Conservation (phyloP, 2,797 vertebrate genomes). For the Cottoperca gobio region DNA sequence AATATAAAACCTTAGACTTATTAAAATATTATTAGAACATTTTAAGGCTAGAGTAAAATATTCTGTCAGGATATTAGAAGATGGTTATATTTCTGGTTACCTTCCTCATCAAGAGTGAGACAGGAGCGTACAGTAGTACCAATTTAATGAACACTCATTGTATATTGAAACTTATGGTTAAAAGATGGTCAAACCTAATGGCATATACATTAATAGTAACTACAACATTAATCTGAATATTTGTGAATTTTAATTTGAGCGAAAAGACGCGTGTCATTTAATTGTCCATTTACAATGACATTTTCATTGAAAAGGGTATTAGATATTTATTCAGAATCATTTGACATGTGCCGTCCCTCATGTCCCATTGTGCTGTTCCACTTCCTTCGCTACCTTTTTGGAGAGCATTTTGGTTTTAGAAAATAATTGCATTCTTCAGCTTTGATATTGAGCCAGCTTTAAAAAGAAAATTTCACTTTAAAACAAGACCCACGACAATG, state of each 20-base stretch:
- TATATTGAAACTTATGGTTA: slow-evolving; percentile 5
- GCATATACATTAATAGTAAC: slow-evolving; percentile 3
- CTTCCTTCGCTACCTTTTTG: slow-evolving; percentile 17
- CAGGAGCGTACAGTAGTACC: background rate
- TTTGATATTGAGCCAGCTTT: slow-evolving; percentile 45
- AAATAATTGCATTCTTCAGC: slow-evolving; percentile 49
- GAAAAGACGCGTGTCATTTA: background rate
- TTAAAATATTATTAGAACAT: background rate
- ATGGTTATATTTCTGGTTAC: background rate
- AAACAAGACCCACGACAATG: slow-evolving; percentile 40
- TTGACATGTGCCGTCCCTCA: background rate
- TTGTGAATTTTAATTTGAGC: slow-evolving; percentile 2
- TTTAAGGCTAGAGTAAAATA: background rate
- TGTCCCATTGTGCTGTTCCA: slow-evolving; percentile 36
- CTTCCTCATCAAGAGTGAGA: background rate
- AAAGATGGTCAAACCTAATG: background rate
- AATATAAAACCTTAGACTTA: background rate
- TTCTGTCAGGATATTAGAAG: background rate
- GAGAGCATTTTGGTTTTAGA: slow-evolving; percentile 15
- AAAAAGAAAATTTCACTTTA: slow-evolving; percentile 31
- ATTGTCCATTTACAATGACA: slow-evolving; percentile 5
- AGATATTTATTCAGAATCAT: slow-evolving; percentile 13
- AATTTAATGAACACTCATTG: slow-evolving; percentile 28
- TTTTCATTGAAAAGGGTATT: background rate
- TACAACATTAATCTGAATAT: slow-evolving; percentile 12